phyloP scores from a whole-genome alignment of 2,797 vertebrate genomes.

The Cynopterus sphinx region DNA sequence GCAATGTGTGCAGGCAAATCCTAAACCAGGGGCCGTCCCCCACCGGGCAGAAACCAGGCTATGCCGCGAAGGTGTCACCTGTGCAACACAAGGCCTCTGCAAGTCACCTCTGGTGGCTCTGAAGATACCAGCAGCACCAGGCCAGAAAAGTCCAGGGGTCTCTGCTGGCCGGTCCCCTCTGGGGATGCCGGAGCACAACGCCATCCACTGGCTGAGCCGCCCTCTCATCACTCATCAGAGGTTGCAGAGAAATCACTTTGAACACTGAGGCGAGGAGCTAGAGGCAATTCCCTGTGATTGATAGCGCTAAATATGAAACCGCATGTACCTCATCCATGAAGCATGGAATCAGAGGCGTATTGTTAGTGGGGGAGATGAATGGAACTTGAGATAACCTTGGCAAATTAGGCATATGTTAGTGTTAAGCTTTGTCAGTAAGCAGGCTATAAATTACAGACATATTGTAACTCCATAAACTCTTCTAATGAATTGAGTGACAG shows the following conservation, averaged over 20 bases:
- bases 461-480: slow-evolving; percentile 87
- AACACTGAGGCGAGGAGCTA: slow-evolving; percentile 82
- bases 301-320: slow-evolving; percentile 89
- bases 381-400: slow-evolving; percentile 88
- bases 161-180: not conserved
- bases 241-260: slow-evolving; percentile 83
- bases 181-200: slow-evolving; percentile 79
- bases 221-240: slow-evolving; percentile 76
- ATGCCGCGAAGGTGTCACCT: rapidly evolving
- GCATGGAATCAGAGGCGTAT: slow-evolving; percentile 84
- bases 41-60: too few relatives aligned
- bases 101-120: not conserved
- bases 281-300: slow-evolving; percentile 90
- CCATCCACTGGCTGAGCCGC: slow-evolving; percentile 81
- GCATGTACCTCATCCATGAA: slow-evolving; percentile 83
- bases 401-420: slow-evolving; percentile 89
- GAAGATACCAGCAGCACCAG: not conserved
- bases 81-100: not conserved
- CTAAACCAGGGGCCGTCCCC: not conserved
- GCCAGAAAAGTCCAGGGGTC: not conserved
- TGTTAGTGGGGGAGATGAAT: slow-evolving; percentile 88
- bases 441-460: slow-evolving; percentile 88
- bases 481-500: slow-evolving; percentile 86
- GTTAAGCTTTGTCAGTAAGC: slow-evolving; percentile 86
- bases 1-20: not conserved